Evolutionary conservation across 1,140 invertebrate species (phyloP).

Genomic region (Popillia japonica): DNA sequence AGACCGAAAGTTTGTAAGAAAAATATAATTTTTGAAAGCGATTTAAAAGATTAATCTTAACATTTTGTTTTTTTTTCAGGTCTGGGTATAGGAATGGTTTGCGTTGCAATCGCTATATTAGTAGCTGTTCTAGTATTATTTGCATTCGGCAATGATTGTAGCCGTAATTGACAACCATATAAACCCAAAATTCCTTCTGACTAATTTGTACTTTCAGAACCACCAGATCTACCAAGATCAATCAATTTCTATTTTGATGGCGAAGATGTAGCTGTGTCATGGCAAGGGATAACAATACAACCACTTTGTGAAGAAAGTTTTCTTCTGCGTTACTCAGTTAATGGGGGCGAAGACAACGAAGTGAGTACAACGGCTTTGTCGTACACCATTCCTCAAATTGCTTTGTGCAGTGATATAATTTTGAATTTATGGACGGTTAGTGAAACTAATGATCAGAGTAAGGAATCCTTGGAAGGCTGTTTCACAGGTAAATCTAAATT

Average conservation of each 20-base stretch:
- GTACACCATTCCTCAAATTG: not conserved
- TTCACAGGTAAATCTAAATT: not conserved
- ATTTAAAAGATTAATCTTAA: not conserved
- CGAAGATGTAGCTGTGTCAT: not conserved
- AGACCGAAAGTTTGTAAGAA: not conserved
- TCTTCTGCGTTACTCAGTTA: not conserved
- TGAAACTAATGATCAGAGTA: not conserved
- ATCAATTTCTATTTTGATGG: not conserved
- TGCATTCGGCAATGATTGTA: not conserved
- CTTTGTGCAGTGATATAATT: not conserved
- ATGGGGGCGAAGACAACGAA: not conserved
- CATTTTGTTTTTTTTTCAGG: not conserved
- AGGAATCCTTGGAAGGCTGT: not conserved
- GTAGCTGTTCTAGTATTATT: not conserved
- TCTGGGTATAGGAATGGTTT: not conserved
- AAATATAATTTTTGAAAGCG: not conserved
- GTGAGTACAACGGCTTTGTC: not conserved
- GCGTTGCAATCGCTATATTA: not conserved
- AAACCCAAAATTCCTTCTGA: not conserved
- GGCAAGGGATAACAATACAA: not conserved
- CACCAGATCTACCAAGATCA: not conserved
- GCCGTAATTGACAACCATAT: not conserved
- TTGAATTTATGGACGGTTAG: not conserved
- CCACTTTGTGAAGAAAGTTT: not conserved
- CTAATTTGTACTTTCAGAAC: not conserved